Evolutionary conservation across 2,113 vertebrate genomes (phyloP), one percentile per base, ranked within the genome.

Genomic region (Uropsilus gracilis): DNA sequence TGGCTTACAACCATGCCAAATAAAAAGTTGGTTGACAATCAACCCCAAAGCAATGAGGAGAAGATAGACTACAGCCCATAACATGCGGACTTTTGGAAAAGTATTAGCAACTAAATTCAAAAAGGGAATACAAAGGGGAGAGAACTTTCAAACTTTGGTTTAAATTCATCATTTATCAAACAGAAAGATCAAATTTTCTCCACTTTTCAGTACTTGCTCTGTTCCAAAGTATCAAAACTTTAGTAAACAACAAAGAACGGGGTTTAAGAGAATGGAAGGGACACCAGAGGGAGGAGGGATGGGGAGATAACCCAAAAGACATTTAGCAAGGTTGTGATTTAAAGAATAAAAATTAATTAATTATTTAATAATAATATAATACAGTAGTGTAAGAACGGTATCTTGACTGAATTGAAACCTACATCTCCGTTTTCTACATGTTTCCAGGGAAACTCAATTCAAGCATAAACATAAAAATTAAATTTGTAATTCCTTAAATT

Each of bases 381-480:
- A 64, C 8, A 76, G 14, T 20, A 68, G 34, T 10, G 42, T 20
- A 13, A 28, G 4, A 81, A 26, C 77, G 6, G 6, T 0, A 11
- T 5, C 16, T 72, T 53, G 39, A 39, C 61, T 88, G n/a, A 77
- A 66, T 12, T 42, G 22, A 42, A 22, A 72, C 14, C 32, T 24
- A 76, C 48, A 82, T 39, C 46, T 20, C 28, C 22, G 42, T 59
- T 83, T 89, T 78, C 77, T 80, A 53, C 9, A 61, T n/a, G 5
- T 71, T 93, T 66, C 53, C 57, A 80, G n/a, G 37, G 8, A 94
- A 86, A 61, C 2, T 68, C 42, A 77, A 61, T 55, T 89, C 61
- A 72, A 89, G 5, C 14, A 68, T 3, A 76, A 32, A 81, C 28
- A n/a, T 66, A 30, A 59, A 91, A 77, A 77, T 86, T 72, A 92